Percentiles rank a stretch among this genome's conserved stretches.
phyloP scores from a whole-genome alignment of 2,113 vertebrate species.

The Willisornis vidua region DNA sequence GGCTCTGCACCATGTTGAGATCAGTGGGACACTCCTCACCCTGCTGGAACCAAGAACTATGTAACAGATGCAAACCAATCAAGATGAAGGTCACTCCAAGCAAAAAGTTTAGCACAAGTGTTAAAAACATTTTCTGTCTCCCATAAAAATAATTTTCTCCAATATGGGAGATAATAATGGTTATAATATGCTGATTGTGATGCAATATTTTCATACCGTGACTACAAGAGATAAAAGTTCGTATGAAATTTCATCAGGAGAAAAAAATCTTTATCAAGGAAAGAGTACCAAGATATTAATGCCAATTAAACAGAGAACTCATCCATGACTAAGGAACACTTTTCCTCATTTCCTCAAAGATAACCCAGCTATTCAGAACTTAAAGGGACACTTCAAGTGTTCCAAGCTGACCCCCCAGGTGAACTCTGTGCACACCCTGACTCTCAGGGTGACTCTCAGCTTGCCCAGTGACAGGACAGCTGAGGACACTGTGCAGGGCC shows the following conservation, averaged over 20 bases:
- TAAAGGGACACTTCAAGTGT: background rate
- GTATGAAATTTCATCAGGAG: background rate
- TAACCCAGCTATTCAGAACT: background rate
- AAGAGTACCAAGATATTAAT: background rate
- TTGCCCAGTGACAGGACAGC: background rate
- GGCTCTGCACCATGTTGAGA: background rate
- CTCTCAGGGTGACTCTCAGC: background rate
- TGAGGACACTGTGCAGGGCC: background rate
- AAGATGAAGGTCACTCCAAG: background rate
- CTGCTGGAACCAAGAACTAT: background rate
- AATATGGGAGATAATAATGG: background rate
- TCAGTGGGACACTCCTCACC: background rate
- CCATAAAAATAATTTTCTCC: background rate
- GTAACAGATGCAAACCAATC: background rate
- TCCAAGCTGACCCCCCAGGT: background rate
- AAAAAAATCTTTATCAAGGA: background rate
- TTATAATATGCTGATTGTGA: background rate
- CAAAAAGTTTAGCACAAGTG: background rate
- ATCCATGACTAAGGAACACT: background rate
- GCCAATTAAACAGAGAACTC: background rate
- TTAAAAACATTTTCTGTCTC: background rate
- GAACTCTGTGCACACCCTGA: background rate
- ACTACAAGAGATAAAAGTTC: background rate
- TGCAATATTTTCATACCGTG: background rate
- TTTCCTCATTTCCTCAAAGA: background rate